Base-by-base conservation (phyloP, 37 sponge, comb jelly and placozoan genomes). In the Spongilla lacustris region DNA sequence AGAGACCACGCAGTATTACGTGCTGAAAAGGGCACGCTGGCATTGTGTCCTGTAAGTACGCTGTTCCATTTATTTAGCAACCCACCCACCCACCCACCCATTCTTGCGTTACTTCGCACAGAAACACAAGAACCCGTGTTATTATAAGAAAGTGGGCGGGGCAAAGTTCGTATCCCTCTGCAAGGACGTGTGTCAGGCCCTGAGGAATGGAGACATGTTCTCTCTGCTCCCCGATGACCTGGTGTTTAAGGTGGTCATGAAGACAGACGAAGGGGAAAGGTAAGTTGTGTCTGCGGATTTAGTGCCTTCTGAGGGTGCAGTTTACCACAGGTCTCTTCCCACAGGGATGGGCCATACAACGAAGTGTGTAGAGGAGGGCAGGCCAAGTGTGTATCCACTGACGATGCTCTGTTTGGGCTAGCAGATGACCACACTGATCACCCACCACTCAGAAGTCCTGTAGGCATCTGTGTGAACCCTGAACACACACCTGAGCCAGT, bases 71-170 rank as follows among this genome's bases (percentile, higher is more conserved):
- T 81, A 36, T 46, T 81, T 66, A n/a, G n/a, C n/a, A n/a, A n/a
- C 9, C 29, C 2, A 31, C 1, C 0, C 6, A 77, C 1, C 8
- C 78, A 77, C 17, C 14, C 76, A 11, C 0, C 10, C 75, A 10
- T 24, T 19, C 24, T 21, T 73, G 82, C 28, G 29, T 76, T n/a
- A n/a, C 29, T 22, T 1, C 50, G 32, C 75, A 25, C 80, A 96
- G 94, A 93, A 74, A 84, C 94, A 93, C 86, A 77, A 49, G 24
- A 96, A 96, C 46, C 96, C 96, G 2, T 93, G 95, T 67, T 96
- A 85, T 68, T 81, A 84, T 49, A 83, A 67, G 68, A 13, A 79
- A 10, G 34, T 37, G 67, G 95, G 85, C 5, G n/a, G 50, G 69
- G 38, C 69, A 13, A 12, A 27, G 11, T 88, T 71, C 32, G 50